Base-by-base conservation (phyloP, 1,140 invertebrate genomes). In the Gonatopus flavifemur region DNA sequence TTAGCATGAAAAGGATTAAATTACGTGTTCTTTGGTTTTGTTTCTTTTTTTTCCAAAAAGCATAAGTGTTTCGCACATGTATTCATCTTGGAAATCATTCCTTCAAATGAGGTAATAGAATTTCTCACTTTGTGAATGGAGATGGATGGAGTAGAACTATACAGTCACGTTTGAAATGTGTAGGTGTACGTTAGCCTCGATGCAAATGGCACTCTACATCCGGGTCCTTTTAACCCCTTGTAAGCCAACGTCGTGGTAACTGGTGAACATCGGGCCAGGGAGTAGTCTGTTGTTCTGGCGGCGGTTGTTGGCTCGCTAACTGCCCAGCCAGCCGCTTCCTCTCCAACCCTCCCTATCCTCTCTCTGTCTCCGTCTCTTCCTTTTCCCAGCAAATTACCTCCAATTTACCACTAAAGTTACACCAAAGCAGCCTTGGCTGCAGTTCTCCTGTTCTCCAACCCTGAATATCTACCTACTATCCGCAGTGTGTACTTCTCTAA, bases 331-430 rank as follows among this genome's bases (percentile, higher is more conserved):
- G 60, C 62, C 55, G 52, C 61, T 62, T 61, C 62, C 58, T 6
- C 6, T 7, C 6, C 6, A 12, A 28, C 6, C 25, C 7, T n/a
- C n/a, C n/a, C n/a, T n/a, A n/a, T n/a, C n/a, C n/a, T n/a, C n/a
- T 41, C 39, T 25, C 22, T 38, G 7, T 7, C 15, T 21, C 8
- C 1, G 9, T n/a, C n/a, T n/a, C n/a, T n/a, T n/a, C n/a, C n/a
- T n/a, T n/a, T n/a, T n/a, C n/a, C 55, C 62, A 57, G 59, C 64
- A 66, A 66, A 66, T 66, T 66, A 66, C 59, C 63, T 60, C 49
- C 63, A 65, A 66, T 66, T 66, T 65, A 65, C 57, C 57, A 56
- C 62, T 49, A 55, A 65, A 65, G 62, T 65, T 65, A 52, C 57
- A 55, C 55, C 49, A 42, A 32, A 43, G 57, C 54, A 33, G n/a